Percentiles rank a stretch among this genome's conserved stretches.
Evolutionary conservation across 1,140 invertebrate species (phyloP).

Genomic region (Ephestia elutella): DNA sequence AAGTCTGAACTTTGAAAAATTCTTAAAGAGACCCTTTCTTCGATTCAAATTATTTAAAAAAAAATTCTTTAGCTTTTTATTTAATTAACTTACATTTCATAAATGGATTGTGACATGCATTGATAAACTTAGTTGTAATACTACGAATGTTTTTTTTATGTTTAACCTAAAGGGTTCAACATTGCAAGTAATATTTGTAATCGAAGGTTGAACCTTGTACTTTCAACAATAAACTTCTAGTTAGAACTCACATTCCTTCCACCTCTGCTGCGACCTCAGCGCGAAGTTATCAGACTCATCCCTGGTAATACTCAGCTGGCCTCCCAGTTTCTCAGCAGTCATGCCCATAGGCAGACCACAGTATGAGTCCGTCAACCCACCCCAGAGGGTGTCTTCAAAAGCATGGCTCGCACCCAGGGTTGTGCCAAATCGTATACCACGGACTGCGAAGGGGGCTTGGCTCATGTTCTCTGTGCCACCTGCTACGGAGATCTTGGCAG

Average conservation of each 20-base stretch:
- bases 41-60: no score
- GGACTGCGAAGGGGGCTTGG: constrained; percentile 91
- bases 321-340: constrained; percentile 97
- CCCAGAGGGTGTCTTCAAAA: constrained; percentile 95
- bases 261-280: constrained; percentile 86
- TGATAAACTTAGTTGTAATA: no score
- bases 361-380: constrained; percentile 90
- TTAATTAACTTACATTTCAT: no score
- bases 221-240: no score
- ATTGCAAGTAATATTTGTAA: no score
- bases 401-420: constrained; percentile 85
- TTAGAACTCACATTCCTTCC: constrained; percentile 84
- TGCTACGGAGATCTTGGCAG: constrained; percentile 90
- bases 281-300: constrained; percentile 94
- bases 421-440: constrained; percentile 94
- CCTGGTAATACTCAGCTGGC: constrained; percentile 89
- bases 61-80: no score
- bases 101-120: no score
- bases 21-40: no score
- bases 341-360: constrained; percentile 96
- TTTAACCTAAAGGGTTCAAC: no score
- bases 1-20: no score
- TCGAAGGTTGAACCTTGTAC: no score
- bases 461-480: constrained; percentile 98
- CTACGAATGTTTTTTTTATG: no score